Conservation (phyloP, 2,888 invertebrate genomes). For the Conchocele bisecta region DNA sequence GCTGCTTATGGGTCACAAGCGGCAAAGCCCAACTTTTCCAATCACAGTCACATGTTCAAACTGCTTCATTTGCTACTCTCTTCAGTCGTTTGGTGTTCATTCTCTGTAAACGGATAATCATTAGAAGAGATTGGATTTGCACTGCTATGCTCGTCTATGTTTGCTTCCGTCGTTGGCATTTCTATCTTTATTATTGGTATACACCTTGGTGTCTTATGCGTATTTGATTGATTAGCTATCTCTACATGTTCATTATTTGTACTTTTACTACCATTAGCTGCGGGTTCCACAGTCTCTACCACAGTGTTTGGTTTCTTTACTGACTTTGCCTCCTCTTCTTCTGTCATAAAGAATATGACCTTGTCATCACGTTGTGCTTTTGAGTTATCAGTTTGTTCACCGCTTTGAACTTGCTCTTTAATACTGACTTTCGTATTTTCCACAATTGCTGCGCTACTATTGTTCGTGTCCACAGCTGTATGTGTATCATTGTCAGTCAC, state of each 20-base stretch:
- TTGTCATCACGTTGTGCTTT: background rate
- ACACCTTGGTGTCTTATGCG: constrained; percentile 24
- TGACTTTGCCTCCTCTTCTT: background rate
- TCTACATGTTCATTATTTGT: background rate
- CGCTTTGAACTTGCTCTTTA: background rate
- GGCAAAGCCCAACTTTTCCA: no score
- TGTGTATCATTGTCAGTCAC: background rate
- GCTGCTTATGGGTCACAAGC: no score
- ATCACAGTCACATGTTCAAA: no score
- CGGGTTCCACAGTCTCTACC: background rate
- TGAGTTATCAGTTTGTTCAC: background rate
- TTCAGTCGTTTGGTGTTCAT: no score
- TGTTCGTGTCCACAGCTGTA: no score
- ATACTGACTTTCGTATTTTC: no score
- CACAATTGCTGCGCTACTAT: no score
- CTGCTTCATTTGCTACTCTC: no score
- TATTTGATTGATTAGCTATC: background rate
- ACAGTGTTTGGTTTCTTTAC: background rate
- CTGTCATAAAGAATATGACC: constrained; percentile 11
- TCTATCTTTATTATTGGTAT: constrained; percentile 43
- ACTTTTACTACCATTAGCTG: background rate
- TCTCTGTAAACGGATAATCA: constrained; percentile 27
- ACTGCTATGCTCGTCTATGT: background rate
- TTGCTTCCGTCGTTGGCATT: constrained; percentile 14
- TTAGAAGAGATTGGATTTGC: constrained; percentile 32